These are phyloP conservation scores for Eurystomus glaucurus DNA, from an alignment of 2,797 vertebrate species.

Conservation along the genomic window DNA sequence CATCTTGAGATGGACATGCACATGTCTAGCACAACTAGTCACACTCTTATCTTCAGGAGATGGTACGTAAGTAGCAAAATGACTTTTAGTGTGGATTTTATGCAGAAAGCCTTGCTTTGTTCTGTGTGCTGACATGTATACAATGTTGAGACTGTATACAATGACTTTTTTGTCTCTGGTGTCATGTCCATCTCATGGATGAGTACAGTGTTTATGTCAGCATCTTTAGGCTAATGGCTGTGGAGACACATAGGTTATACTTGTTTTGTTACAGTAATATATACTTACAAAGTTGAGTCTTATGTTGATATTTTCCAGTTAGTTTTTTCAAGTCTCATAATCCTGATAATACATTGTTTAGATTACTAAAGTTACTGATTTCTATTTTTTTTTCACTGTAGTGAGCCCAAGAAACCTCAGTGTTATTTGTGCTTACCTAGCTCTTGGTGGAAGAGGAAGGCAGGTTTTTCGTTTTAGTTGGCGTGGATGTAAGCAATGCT, in stretches of 20 bases:
- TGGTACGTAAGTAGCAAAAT: neutral
- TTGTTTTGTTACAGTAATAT: neutral
- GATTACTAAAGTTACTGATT: neutral
- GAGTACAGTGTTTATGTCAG: neutral
- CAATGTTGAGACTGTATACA: neutral
- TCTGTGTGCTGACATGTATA: constrained; percentile 28
- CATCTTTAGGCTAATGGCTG: neutral
- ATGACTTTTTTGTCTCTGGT: constrained; percentile 49
- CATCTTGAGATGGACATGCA: neutral
- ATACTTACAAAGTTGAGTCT: neutral
- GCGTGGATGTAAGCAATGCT: neutral
- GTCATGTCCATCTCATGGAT: neutral
- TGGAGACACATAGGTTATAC: neutral
- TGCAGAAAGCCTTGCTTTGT: constrained; percentile 54
- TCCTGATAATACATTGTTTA: neutral
- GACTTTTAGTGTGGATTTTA: neutral
- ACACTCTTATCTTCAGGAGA: neutral
- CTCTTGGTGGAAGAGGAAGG: neutral
- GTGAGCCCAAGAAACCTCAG: neutral
- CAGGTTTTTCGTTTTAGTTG: neutral
- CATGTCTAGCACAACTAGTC: neutral
- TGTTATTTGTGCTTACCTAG: neutral
- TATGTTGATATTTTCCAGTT: neutral
- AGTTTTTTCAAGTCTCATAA: neutral
- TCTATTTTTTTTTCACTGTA: neutral